Base-by-base conservation (phyloP, 2,113 vertebrate genomes). In the Sinocyclocheilus anshuiensis region DNA sequence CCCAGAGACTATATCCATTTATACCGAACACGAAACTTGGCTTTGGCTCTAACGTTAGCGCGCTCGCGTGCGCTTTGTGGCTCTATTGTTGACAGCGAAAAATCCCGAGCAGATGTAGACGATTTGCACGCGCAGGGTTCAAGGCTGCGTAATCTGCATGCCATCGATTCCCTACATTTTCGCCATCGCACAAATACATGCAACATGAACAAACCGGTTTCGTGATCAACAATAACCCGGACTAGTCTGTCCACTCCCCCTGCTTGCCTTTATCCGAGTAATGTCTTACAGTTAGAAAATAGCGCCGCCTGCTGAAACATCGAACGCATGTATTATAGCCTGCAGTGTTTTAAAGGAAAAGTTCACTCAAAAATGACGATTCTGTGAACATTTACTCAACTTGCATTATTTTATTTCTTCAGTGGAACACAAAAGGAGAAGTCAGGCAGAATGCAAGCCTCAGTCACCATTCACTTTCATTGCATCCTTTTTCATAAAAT, bases 151-250 rank as follows among this genome's bases (percentile, higher is more conserved):
- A n/a, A 57, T 55, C 65, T 72, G 50, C 67, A 39, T 83, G 20
- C 65, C 65, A 33, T 83, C 22, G 29, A 74, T 57, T 57, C 18
- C n/a, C 50, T 24, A 83, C 65, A 71, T 53, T 83, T 83, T 72
- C 29, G 4, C 4, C 67, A 71, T 69, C 24, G 26, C 29, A 39
- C 6, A 39, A 55, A 71, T 57, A 2, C 6, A 71, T 26, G 26
- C 65, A 53, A 53, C 80, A 33, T 12, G 67, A 71, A 72, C 50
- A 39, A 83, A 83, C 81, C 67, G 81, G 67, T 83, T 81, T 74
- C 29, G 65, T 39, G 29, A 24, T 71, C 29, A 16, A 71, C 26
- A 83, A 72, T 74, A 83, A 6, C 26, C 81, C 67, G 20, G 11
- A n/a, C 20, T 57, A 2, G 29, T 29, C 24, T 36, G 65, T 72